These are phyloP conservation scores for Synaphobranchus kaupii DNA, from an alignment of 2,797 vertebrate genomes.

Conservation along the genomic window DNA sequence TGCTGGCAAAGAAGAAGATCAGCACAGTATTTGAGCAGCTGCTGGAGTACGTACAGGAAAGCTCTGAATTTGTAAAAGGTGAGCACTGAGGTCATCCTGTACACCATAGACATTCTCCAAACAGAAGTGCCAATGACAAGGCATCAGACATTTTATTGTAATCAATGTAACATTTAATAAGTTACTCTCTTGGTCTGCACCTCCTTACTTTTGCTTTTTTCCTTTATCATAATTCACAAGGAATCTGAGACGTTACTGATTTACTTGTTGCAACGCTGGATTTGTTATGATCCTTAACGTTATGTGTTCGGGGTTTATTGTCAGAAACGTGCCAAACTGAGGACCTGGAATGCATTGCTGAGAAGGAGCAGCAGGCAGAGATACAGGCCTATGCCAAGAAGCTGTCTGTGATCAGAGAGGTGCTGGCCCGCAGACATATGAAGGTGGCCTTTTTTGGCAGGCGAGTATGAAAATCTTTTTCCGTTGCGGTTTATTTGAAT, in stretches of 20 bases:
- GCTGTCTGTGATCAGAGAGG: slow-evolving; percentile 86
- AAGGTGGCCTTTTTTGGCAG: slow-evolving; percentile 99
- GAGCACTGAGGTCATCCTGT: slow-evolving; percentile 38
- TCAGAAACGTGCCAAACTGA: slow-evolving; percentile 79
- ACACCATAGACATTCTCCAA: background rate
- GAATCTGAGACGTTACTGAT: background rate
- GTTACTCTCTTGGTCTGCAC: background rate
- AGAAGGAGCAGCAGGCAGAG: slow-evolving; percentile 76
- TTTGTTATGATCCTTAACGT: background rate
- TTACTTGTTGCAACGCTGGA: background rate
- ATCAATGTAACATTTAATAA: background rate
- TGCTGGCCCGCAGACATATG: slow-evolving; percentile 93
- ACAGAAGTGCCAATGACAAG: background rate
- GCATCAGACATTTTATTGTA: background rate
- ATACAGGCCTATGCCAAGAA: slow-evolving; percentile 82
- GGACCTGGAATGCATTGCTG: slow-evolving; percentile 80
- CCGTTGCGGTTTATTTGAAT: background rate
- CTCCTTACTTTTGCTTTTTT: background rate
- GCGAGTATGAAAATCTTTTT: slow-evolving; percentile 66
- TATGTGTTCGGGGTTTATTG: background rate
- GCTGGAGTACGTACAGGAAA: slow-evolving; percentile 85
- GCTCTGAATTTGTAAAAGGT: slow-evolving; percentile 90
- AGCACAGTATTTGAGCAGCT: slow-evolving; percentile 88
- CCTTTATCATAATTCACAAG: background rate
- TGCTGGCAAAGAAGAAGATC: slow-evolving; percentile 92